Conservation (phyloP, 2,113 vertebrate genomes). For the Eclectus roratus region DNA sequence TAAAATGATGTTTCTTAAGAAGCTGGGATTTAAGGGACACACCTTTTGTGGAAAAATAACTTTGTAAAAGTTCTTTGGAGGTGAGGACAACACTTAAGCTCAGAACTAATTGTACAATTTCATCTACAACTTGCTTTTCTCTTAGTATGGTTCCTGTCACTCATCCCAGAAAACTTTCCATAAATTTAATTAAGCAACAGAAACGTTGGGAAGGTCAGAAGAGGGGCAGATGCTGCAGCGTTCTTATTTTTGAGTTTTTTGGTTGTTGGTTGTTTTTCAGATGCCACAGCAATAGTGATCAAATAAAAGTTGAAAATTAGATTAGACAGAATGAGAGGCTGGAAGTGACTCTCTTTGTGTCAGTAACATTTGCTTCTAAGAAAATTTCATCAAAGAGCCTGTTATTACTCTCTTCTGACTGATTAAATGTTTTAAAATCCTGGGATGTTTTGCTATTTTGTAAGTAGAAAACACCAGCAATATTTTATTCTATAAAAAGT, state of each 20-base stretch:
- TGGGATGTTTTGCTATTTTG: background rate
- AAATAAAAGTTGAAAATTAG: background rate
- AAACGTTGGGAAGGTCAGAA: background rate
- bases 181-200: slow-evolving; percentile 17
- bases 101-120: background rate
- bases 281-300: background rate
- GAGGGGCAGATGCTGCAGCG: background rate
- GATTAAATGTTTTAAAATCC: background rate
- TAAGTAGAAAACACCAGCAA: background rate
- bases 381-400: background rate
- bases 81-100: background rate
- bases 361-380: background rate
- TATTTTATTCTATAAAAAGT: background rate
- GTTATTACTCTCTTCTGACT: background rate
- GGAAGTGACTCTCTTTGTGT: background rate
- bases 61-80: background rate
- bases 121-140: background rate
- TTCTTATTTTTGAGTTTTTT: background rate
- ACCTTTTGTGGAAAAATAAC: background rate
- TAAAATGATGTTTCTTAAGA: background rate
- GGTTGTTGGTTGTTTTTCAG: background rate
- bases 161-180: slow-evolving; percentile 1
- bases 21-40: background rate
- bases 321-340: background rate
- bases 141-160: background rate